These are phyloP conservation scores for Meriones psammophilus DNA, from an alignment of 2,797 vertebrate species.

Conservation along the genomic window DNA sequence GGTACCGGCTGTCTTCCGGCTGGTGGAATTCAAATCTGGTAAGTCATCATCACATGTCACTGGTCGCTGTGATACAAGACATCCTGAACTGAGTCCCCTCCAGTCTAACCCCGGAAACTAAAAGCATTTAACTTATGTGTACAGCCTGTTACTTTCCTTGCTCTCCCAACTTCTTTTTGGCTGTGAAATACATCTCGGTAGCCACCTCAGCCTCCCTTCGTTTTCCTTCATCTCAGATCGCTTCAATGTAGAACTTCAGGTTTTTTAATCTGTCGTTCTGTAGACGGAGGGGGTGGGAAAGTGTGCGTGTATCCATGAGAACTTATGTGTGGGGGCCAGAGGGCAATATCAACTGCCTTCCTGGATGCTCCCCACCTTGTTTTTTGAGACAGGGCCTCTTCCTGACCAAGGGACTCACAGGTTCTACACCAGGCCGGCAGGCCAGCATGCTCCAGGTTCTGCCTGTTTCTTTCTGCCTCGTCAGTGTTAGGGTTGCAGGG, in stretches of 20 bases:
- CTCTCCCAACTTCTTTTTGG: neutral
- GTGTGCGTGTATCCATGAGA: neutral
- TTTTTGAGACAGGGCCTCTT: neutral
- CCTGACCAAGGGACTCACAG: neutral
- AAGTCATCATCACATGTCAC: neutral
- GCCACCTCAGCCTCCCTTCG: neutral
- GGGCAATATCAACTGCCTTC: neutral
- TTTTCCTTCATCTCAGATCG: neutral
- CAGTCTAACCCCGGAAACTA: neutral
- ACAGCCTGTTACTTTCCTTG: rapidly evolving
- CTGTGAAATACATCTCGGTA: neutral
- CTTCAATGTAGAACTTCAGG: neutral
- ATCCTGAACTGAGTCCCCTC: neutral
- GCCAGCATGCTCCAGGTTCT: neutral
- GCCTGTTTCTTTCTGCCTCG: neutral
- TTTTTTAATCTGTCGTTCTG: neutral
- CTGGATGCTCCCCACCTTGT: neutral
- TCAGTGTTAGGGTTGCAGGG: neutral
- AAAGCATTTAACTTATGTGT: neutral
- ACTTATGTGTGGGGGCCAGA: neutral
- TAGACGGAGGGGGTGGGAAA: neutral
- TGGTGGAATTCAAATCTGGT: neutral
- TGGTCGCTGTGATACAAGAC: neutral
- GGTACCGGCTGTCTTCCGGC: neutral
- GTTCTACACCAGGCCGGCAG: neutral